phyloP scores from a whole-genome alignment of 2,888 invertebrate genomes.

The Ryuthela nishihirai region DNA sequence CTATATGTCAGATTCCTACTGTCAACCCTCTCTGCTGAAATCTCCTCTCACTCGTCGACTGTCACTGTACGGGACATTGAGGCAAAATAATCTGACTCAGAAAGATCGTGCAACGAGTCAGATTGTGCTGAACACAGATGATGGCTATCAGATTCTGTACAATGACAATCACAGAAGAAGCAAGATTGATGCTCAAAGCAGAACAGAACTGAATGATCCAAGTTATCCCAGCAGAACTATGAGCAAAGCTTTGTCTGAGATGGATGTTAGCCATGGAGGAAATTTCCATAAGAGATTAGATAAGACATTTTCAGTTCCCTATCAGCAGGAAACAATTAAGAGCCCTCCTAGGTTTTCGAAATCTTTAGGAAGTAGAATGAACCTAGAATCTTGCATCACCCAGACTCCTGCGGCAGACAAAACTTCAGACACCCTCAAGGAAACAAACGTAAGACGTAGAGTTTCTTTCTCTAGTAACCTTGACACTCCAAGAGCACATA shows the following conservation, averaged over 20 bases:
- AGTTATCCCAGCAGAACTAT: no score
- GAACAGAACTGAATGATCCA: not conserved
- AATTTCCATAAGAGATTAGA: not conserved
- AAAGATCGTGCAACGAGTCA: not conserved
- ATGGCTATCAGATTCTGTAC: not conserved
- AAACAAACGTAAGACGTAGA: not conserved
- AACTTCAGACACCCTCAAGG: not conserved
- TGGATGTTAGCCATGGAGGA: not conserved
- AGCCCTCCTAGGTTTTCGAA: not conserved
- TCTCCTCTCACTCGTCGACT: not conserved
- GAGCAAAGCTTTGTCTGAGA: not conserved
- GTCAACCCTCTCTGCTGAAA: not conserved
- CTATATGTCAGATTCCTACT: no score
- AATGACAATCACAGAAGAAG: not conserved
- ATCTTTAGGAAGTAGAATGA: not conserved
- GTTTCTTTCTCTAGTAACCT: not conserved
- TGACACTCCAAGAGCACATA: not conserved
- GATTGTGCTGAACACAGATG: not conserved
- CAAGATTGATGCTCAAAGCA: not conserved
- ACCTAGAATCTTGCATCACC: not conserved
- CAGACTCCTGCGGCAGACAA: not conserved
- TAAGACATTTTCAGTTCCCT: no score
- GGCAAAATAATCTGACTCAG: not conserved
- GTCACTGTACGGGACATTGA: not conserved
- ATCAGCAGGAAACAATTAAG: no score